A percentile compares a stretch with the other conserved stretches of the same genome.
These are phyloP conservation scores for Montifringilla adamsi DNA, from an alignment of 2,113 vertebrate species.

Conservation along the genomic window DNA sequence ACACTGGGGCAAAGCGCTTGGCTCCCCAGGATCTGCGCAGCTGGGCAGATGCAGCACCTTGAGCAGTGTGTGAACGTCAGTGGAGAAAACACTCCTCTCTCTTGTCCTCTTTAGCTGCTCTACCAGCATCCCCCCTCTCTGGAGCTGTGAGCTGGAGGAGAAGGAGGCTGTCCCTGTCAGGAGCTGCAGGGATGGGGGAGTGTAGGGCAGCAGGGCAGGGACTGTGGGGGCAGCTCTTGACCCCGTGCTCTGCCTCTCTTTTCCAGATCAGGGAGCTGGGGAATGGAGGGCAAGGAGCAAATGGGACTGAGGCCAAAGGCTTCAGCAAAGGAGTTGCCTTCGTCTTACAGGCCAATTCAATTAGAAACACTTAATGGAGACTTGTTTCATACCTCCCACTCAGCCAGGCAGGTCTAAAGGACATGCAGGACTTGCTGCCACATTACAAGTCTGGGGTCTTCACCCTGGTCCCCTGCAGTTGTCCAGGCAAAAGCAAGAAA, in stretches of 20 bases:
- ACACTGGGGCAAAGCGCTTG: background rate
- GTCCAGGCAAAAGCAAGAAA: background rate
- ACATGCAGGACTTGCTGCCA: background rate
- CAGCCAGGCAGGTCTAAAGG: background rate
- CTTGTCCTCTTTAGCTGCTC: background rate
- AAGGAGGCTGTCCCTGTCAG: background rate
- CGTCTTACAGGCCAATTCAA: background rate
- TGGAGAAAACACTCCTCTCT: background rate
- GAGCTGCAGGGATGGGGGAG: background rate
- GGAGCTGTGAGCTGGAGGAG: background rate
- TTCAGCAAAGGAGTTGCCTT: background rate
- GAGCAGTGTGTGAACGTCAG: fast-evolving
- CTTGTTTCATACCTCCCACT: background rate
- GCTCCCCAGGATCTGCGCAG: background rate
- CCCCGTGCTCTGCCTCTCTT: background rate
- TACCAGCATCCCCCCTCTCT: background rate
- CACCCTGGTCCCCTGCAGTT: background rate
- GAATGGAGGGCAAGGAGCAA: constrained; percentile 2
- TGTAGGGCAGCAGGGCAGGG: background rate
- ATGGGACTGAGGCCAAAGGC: background rate
- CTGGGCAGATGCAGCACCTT: background rate
- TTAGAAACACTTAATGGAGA: constrained; percentile 14
- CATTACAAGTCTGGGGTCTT: background rate
- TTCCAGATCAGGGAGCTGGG: fast-evolving
- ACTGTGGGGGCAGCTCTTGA: background rate